phyloP scores from a whole-genome alignment of 2,113 vertebrate genomes.

The Accipiter cooperii region DNA sequence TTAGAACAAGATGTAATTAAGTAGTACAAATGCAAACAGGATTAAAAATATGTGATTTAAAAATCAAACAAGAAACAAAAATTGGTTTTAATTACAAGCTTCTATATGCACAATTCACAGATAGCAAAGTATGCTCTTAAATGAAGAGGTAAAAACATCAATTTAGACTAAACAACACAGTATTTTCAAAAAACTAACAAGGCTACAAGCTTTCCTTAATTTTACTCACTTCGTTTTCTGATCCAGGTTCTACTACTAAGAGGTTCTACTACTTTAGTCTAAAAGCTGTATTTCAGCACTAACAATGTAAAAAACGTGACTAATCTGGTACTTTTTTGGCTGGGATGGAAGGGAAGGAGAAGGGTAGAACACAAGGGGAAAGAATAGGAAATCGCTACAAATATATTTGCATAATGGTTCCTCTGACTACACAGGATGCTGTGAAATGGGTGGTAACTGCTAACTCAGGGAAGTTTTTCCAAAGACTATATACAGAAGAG shows the following conservation, averaged over 20 bases:
- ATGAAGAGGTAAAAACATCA: not conserved
- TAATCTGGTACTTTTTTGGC: not conserved
- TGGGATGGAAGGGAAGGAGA: not conserved
- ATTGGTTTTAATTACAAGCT: not conserved
- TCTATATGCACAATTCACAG: not conserved
- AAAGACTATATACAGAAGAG: not conserved
- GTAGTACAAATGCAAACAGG: not conserved
- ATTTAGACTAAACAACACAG: not conserved
- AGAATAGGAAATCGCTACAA: not conserved
- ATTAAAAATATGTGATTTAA: not conserved
- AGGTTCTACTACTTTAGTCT: not conserved
- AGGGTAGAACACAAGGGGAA: not conserved
- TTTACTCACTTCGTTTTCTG: not conserved
- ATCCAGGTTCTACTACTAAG: not conserved
- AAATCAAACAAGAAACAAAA: not conserved
- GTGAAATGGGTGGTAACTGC: not conserved
- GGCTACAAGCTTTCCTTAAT: not conserved
- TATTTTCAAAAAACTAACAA: not conserved
- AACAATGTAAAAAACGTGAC: not conserved
- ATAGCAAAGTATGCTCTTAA: not conserved
- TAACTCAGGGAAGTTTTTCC: not conserved
- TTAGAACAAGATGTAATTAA: not conserved
- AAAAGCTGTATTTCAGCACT: not conserved
- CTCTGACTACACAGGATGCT: not conserved
- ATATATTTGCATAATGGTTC: not conserved